Percentiles rank a stretch among this genome's conserved stretches.
Conservation (phyloP, 2,113 vertebrate genomes). For the Melanotaenia duboulayi region DNA sequence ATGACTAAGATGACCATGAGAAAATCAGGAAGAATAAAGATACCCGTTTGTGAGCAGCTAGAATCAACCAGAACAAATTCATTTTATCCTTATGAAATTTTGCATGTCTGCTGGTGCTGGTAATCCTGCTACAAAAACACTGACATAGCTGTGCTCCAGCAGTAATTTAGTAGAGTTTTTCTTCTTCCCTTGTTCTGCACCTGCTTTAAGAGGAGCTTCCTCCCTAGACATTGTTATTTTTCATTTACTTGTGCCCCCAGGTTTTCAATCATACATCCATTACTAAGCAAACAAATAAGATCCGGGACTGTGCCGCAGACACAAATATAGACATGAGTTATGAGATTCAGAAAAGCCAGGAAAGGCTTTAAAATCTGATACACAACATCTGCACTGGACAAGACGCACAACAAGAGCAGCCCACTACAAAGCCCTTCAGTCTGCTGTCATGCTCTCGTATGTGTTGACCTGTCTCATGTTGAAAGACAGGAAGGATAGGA, state of each 20-base stretch:
- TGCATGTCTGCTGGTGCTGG: conserved; percentile 70
- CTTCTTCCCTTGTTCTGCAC: conserved; percentile 59
- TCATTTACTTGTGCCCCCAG: conserved; percentile 84
- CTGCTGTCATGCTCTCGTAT: conserved; percentile 37
- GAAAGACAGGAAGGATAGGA: conserved; percentile 14
- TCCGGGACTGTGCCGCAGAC: conserved; percentile 79
- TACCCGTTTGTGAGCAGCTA: conserved; percentile 40
- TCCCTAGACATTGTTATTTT: conserved; percentile 81
- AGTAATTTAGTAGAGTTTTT: conserved; percentile 74
- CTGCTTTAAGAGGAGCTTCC: conserved; percentile 77
- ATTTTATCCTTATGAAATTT: conserved; percentile 76
- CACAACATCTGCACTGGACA: conserved; percentile 80
- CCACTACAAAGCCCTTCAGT: conserved; percentile 43
- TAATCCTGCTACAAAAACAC: conserved; percentile 76
- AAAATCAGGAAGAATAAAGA: conserved; percentile 42
- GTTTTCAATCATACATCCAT: conserved; percentile 82
- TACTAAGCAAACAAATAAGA: conserved; percentile 84
- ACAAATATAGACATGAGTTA: conserved; percentile 85
- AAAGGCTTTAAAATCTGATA: conserved; percentile 77
- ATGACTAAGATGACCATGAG: conserved; percentile 54
- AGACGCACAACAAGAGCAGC: conserved; percentile 54
- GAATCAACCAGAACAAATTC: conserved; percentile 71
- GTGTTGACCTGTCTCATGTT: conserved; percentile 46
- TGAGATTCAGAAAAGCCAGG: conserved; percentile 78
- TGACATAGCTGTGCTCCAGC: conserved; percentile 67